Percentiles rank a stretch among this genome's conserved stretches.
phyloP scores from a whole-genome alignment of 1,140 invertebrate genomes.

The Sogatella furcifera region DNA sequence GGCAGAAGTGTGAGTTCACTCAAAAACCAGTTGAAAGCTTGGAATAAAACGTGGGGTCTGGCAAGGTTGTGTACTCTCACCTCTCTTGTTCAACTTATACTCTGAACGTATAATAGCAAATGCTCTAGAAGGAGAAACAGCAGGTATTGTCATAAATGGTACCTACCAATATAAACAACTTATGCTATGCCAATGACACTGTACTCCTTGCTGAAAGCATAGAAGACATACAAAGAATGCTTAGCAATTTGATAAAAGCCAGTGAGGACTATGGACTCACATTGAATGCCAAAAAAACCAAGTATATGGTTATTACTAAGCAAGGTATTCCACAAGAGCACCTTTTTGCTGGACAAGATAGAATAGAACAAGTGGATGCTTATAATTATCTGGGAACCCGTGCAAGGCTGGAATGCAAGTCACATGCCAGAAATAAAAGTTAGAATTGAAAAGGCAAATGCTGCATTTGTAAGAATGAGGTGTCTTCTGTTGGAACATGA shows the following conservation, averaged over 20 bases:
- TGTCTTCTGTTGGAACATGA: no score
- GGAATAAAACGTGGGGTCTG: slow-evolving; percentile 3
- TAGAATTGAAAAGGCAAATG: no score
- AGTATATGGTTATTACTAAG: no score
- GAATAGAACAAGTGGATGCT: no score
- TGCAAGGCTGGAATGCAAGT: no score
- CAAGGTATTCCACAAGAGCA: no score
- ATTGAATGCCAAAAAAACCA: slow-evolving; percentile 11
- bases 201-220: slow-evolving; percentile 12
- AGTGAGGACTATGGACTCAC: background rate
- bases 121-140: no score
- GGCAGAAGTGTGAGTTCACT: background rate
- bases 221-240: slow-evolving; percentile 6
- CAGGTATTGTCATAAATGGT: background rate
- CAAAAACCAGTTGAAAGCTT: background rate
- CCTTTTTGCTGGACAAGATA: no score
- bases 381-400: no score
- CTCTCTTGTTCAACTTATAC: background rate
- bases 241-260: slow-evolving; percentile 4
- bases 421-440: no score
- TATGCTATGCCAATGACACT: slow-evolving; percentile 13
- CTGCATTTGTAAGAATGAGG: no score
- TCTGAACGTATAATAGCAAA: background rate
- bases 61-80: slow-evolving; percentile 10
- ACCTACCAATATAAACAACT: slow-evolving; percentile 10